Conservation (phyloP, 1,140 invertebrate genomes). For the Drosophila navojoa region DNA sequence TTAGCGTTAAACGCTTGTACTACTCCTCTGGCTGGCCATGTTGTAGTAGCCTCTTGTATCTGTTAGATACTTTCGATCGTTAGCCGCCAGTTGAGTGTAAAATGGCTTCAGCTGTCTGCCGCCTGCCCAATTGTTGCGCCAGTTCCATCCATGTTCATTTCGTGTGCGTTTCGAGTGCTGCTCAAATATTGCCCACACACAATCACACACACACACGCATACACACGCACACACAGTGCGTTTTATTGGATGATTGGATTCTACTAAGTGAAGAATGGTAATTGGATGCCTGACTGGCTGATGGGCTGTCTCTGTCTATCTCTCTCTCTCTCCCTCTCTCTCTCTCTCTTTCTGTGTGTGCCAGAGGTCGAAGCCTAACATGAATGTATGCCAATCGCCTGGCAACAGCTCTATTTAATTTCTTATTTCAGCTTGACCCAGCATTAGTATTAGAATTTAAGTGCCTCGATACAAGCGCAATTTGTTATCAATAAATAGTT, state of each 20-base stretch:
- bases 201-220: too few relatives aligned
- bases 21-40: background rate
- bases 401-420: too few relatives aligned
- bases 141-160: conserved; percentile 48
- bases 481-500: too few relatives aligned
- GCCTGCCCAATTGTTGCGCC: conserved; percentile 9
- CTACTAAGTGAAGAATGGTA: conserved; percentile 24
- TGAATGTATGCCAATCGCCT: too few relatives aligned
- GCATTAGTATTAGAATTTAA: too few relatives aligned
- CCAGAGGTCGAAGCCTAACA: background rate
- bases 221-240: background rate
- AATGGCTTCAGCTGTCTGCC: conserved; percentile 18
- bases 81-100: conserved; percentile 22
- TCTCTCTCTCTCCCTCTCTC: too few relatives aligned
- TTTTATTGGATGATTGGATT: conserved; percentile 20
- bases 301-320: too few relatives aligned
- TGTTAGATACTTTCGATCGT: conserved; percentile 49
- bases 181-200: conserved; percentile 49
- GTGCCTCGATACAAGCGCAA: too few relatives aligned
- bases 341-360: too few relatives aligned
- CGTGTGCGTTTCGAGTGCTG: conserved; percentile 59
- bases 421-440: too few relatives aligned
- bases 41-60: conserved; percentile 9
- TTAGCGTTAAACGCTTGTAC: conserved; percentile 68
- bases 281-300: conserved; percentile 24